Conservation (phyloP, 2,888 invertebrate genomes). For the Galerucella nymphaeae region DNA sequence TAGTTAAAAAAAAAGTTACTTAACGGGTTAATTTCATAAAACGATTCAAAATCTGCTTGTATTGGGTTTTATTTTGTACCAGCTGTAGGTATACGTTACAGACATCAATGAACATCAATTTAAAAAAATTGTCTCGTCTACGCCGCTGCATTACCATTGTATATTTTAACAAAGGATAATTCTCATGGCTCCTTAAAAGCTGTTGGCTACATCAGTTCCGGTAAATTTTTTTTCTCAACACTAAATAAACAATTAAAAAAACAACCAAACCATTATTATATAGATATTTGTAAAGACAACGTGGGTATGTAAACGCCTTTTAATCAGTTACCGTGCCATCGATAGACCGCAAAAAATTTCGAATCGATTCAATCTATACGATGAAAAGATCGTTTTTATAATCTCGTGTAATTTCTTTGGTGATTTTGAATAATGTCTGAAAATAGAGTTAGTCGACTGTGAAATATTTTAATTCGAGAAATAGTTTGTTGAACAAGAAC, state of each 20-base stretch:
- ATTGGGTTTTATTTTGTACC: no score
- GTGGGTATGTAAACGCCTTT: conserved; percentile 37
- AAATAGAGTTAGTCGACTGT: not conserved
- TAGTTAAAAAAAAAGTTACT: no score
- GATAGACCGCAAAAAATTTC: conserved; percentile 28
- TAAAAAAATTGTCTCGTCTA: not conserved
- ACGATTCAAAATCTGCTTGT: no score
- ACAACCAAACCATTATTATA: no score
- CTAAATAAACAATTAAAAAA: conserved; percentile 53
- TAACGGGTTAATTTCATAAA: no score
- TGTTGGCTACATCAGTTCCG: conserved; percentile 61
- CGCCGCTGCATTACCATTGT: conserved; percentile 40
- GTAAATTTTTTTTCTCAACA: conserved; percentile 54
- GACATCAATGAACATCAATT: no score
- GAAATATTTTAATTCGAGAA: conserved; percentile 5
- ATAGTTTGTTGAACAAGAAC: not conserved
- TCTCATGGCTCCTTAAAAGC: conserved; percentile 63
- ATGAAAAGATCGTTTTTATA: conserved; percentile 29
- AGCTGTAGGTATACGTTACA: no score
- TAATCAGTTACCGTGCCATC: conserved; percentile 37
- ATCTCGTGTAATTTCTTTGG: conserved; percentile 2
- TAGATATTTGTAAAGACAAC: no score
- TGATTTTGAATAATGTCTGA: conserved; percentile 1
- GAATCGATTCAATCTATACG: conserved; percentile 30
- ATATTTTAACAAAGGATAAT: conserved; percentile 56